phyloP scores from a whole-genome alignment of 2,797 vertebrate species.

The Nyctibius grandis region DNA sequence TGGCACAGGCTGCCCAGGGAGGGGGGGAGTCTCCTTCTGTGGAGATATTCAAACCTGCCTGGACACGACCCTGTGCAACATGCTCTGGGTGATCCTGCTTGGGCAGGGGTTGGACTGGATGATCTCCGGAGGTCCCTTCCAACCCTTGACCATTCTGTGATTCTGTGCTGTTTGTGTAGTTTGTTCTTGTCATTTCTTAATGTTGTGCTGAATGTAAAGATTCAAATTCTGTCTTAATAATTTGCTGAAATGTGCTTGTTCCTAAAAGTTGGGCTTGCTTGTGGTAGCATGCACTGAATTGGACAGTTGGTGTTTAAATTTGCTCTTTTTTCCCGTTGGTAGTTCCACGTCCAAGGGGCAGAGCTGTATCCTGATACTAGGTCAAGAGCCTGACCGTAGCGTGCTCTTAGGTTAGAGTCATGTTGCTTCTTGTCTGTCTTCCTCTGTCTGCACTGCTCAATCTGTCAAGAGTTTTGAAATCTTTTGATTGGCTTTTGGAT shows the following conservation, averaged over 20 bases:
- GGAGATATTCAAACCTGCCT: no score
- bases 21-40: no score
- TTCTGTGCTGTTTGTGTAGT: neutral
- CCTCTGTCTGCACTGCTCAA: neutral
- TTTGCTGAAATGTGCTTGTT: neutral
- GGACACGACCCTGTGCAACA: no score
- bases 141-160: no score
- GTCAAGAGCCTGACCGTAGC: neutral
- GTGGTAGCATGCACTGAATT: neutral
- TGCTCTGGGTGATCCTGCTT: no score
- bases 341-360: neutral
- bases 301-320: neutral
- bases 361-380: neutral
- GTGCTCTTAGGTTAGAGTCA: neutral
- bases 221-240: neutral
- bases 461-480: neutral
- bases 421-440: neutral
- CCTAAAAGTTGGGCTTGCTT: no score
- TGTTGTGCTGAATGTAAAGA: neutral
- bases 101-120: no score
- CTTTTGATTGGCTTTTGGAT: neutral
- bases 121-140: no score
- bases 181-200: neutral
- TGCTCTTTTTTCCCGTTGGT: neutral
- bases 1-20: no score